phyloP scores from a whole-genome alignment of 2,797 vertebrate species.

The Lepus oiostolus region DNA sequence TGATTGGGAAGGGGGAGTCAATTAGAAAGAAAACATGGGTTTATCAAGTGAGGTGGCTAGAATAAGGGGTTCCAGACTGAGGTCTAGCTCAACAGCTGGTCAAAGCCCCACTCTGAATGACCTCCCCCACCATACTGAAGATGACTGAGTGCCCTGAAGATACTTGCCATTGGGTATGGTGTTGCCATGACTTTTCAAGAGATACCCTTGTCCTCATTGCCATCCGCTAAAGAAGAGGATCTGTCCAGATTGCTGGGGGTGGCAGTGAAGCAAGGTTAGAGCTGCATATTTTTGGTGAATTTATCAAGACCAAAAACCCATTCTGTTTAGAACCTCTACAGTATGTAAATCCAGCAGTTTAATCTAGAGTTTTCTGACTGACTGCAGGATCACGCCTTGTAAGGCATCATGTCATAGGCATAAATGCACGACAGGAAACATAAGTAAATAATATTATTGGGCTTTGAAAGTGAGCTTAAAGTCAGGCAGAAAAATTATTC shows the following conservation, averaged over 20 bases:
- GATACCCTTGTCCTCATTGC: neutral
- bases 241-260: neutral
- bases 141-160: neutral
- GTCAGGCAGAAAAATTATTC: neutral
- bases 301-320: neutral
- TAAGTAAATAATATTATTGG: neutral
- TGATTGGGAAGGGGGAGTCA: neutral
- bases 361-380: neutral
- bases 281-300: neutral
- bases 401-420: neutral
- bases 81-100: neutral
- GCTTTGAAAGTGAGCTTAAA: constrained; percentile 48
- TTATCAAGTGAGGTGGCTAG: neutral
- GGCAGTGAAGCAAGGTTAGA: neutral
- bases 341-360: neutral
- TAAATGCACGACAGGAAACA: neutral
- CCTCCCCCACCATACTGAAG: neutral
- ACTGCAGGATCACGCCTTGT: neutral
- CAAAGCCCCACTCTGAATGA: neutral
- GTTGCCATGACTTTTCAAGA: neutral
- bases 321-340: neutral
- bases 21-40: neutral
- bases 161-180: neutral
- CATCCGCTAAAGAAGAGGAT: neutral
- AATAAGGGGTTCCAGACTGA: neutral